Base-by-base conservation (phyloP, 2,888 invertebrate species). In the Sycophila texana region DNA sequence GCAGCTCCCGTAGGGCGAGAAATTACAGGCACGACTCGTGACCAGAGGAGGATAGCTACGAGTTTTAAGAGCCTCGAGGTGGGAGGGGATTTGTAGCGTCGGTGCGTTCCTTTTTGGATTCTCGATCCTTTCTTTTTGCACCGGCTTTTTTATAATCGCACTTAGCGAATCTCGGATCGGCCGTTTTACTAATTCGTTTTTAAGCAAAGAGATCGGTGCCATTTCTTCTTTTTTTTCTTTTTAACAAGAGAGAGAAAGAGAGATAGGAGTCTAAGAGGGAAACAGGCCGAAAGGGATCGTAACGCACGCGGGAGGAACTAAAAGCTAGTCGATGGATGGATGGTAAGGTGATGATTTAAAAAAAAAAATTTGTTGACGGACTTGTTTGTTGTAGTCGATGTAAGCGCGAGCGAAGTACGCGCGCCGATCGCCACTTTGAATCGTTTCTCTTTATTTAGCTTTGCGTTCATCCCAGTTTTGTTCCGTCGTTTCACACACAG, bases 1-100 rank as follows among this genome's bases (percentile, higher is more conserved):
- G 90, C 77, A 88, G 91, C 74, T 88, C 91, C 68, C 90, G 89
- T 18, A 58, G 67, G 55, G 74, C 30, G 7, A 89, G 92, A 84
- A 88, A 90, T 83, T 92, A 92, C 86, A 90, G 92, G 85, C 93
- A 93, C 87, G 92, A 92, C 83, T 92, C 92, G 92, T 92, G 92
- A 92, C 92, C 91, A 82, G 84, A 84, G 82, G 80, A 79, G 70
- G 80, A 78, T 68, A 55, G 74, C 49, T 53, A 76, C 16, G 80
- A 77, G 63, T 80, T 82, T 81, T 84, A 83, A 82, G 74, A 26
- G 26, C 26, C 26, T 26, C 26, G 76, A 60, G 13, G 79, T 72
- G 72, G 66, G 51, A 51, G 4, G 22, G 26, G 22, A 49, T 22
- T 47, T 63, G 63, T 65, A 39, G 39, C 30, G 30, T 30, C 72